A percentile compares a stretch with the other conserved stretches of the same genome.
phyloP scores from a whole-genome alignment of 2,888 invertebrate species.

The Plemyria rubiginata region DNA sequence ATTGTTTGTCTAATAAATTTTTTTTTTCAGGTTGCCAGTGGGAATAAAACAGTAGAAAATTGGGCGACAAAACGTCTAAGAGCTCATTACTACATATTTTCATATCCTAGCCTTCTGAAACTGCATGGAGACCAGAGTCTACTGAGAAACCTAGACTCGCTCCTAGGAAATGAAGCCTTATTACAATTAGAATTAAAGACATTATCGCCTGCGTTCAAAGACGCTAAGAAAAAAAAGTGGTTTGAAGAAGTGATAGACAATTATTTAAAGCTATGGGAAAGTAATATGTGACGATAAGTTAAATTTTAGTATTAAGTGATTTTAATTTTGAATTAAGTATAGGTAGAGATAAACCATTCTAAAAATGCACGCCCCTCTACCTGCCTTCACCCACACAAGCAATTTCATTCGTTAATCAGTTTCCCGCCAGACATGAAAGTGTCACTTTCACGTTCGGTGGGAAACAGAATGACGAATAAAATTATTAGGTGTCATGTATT shows the following conservation, averaged over 20 bases:
- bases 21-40: conserved; percentile 87
- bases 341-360: too few species aligned
- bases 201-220: conserved; percentile 91
- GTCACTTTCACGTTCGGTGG: too few species aligned
- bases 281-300: conserved; percentile 88
- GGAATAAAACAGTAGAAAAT: conserved; percentile 90
- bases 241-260: conserved; percentile 95
- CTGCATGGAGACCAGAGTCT: conserved; percentile 91
- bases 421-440: too few species aligned
- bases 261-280: conserved; percentile 95
- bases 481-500: too few species aligned
- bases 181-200: conserved; percentile 92
- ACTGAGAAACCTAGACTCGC: conserved; percentile 88
- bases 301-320: conserved; percentile 34
- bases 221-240: conserved; percentile 90
- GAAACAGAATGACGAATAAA: too few species aligned
- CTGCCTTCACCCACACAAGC: too few species aligned
- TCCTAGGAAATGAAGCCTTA: conserved; percentile 93
- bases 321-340: conserved; percentile 17
- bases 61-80: conserved; percentile 90
- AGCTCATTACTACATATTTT: conserved; percentile 92
- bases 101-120: conserved; percentile 91
- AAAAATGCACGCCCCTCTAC: too few species aligned
- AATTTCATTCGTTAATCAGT: too few species aligned
- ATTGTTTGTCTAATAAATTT: conserved; percentile 5